Percentiles rank a stretch among this genome's conserved stretches.
phyloP scores from a whole-genome alignment of 2,888 invertebrate species.

The Piscicola geometra region DNA sequence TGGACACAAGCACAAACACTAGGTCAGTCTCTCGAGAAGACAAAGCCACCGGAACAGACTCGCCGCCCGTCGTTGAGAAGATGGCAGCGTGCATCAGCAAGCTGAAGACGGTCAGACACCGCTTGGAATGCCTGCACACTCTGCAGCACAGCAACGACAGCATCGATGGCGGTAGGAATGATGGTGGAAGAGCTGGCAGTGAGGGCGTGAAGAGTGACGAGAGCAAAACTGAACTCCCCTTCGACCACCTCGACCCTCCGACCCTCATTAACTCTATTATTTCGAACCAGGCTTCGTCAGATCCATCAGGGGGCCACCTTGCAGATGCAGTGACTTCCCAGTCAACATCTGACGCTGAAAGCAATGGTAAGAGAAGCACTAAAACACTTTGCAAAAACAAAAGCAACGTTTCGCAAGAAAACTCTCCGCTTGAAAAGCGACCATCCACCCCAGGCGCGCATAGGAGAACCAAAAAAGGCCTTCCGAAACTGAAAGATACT shows the following conservation, averaged over 20 bases:
- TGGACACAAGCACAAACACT: conserved; percentile 43
- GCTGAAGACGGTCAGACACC: conserved; percentile 50
- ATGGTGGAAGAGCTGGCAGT: background rate
- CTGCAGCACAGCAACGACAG: conserved; percentile 3
- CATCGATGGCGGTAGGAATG: background rate
- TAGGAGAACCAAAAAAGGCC: too few relatives aligned
- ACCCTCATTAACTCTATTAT: too few relatives aligned
- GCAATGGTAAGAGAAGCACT: too few relatives aligned
- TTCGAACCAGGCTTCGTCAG: too few relatives aligned
- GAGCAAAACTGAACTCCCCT: background rate
- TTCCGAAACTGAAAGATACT: too few relatives aligned
- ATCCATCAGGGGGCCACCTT: too few relatives aligned
- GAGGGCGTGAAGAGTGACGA: background rate
- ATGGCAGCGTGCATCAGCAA: conserved; percentile 54
- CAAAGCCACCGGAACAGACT: conserved; percentile 40
- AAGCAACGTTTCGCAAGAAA: too few relatives aligned
- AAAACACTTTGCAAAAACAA: too few relatives aligned
- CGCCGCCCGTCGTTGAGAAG: conserved; percentile 46
- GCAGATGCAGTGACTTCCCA: too few relatives aligned
- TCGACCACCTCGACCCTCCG: background rate
- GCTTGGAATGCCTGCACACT: conserved; percentile 43
- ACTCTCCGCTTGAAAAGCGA: too few relatives aligned
- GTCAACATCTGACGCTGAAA: too few relatives aligned
- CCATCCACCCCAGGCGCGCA: too few relatives aligned
- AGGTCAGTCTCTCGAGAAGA: conserved; percentile 36